phyloP scores from a whole-genome alignment of 2,113 vertebrate species.

The Hippolais icterina region DNA sequence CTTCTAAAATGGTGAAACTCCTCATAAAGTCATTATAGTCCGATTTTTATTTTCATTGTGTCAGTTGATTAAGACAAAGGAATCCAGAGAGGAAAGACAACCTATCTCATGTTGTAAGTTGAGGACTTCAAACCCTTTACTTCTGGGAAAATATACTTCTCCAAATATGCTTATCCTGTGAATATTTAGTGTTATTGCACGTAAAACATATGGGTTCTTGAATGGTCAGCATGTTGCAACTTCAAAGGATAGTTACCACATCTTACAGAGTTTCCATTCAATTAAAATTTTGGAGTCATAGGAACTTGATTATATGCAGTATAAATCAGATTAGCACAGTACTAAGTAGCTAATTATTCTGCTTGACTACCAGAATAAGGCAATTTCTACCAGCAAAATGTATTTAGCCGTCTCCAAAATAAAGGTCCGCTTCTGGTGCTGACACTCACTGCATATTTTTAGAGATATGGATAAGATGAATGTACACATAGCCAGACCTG shows the following conservation, averaged over 20 bases:
- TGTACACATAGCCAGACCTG: background rate
- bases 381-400: background rate
- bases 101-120: background rate
- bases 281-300: background rate
- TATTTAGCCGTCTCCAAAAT: background rate
- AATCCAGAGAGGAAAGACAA: background rate
- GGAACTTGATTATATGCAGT: background rate
- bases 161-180: background rate
- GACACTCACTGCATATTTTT: background rate
- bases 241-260: background rate
- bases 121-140: background rate
- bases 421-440: background rate
- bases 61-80: background rate
- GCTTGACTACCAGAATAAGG: background rate
- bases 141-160: background rate
- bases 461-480: background rate
- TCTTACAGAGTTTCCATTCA: background rate
- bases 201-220: background rate
- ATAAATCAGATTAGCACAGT: background rate
- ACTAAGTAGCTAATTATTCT: constrained; percentile 8
- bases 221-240: background rate
- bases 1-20: background rate
- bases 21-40: background rate
- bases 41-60: background rate
- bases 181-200: background rate